A percentile compares a stretch with the other conserved stretches of the same genome.
Evolutionary conservation across 1,140 invertebrate genomes (phyloP).

Genomic region (Pantala flavescens): DNA sequence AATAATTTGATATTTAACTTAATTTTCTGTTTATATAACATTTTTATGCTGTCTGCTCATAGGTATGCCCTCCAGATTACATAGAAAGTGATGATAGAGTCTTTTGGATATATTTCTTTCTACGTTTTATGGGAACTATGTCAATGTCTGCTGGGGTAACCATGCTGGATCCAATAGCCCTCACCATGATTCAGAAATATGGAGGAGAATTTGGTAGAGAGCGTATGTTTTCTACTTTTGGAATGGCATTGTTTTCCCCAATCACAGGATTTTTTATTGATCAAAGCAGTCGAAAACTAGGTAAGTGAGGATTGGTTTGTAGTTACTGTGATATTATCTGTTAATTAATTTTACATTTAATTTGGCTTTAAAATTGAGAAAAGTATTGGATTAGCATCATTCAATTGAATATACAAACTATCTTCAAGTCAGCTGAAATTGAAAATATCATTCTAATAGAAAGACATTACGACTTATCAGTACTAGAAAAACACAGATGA

Average conservation of each 20-base stretch:
- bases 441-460: no score
- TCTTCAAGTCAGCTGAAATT: no score
- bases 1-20: no score
- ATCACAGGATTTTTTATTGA: slow-evolving; percentile 68
- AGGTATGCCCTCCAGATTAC: slow-evolving; percentile 61
- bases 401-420: no score
- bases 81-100: slow-evolving; percentile 58
- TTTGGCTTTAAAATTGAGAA: no score
- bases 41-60: slow-evolving; percentile 35
- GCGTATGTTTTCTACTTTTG: slow-evolving; percentile 63
- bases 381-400: no score
- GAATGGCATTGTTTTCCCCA: slow-evolving; percentile 69
- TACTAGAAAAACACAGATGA: no score
- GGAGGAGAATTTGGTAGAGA: slow-evolving; percentile 70
- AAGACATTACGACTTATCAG: no score
- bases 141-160: slow-evolving; percentile 65
- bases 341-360: no score
- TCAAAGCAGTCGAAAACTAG: slow-evolving; percentile 39
- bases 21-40: no score
- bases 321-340: background rate
- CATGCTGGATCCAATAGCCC: slow-evolving; percentile 69
- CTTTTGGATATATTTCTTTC: slow-evolving; percentile 67
- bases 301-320: slow-evolving; percentile 11
- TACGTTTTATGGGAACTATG: slow-evolving; percentile 61
- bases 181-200: slow-evolving; percentile 68